phyloP scores from a whole-genome alignment of 2,797 vertebrate species.

The Liparis tanakae region DNA sequence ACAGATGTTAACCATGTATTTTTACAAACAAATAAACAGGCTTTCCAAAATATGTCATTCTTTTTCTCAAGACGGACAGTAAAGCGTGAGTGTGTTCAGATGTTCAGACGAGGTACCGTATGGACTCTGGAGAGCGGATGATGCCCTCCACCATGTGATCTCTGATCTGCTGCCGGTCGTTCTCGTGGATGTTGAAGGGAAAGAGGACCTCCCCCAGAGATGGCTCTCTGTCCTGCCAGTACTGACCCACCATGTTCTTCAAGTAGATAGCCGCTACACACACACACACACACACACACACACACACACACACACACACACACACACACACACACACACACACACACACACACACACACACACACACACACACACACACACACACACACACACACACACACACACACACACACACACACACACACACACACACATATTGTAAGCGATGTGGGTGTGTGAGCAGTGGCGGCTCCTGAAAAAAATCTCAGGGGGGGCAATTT shows the following conservation, averaged over 20 bases:
- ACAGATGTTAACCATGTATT: neutral
- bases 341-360: too few species aligned
- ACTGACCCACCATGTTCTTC: constrained; percentile 99
- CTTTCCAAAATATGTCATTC: neutral
- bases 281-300: neutral
- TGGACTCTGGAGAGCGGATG: constrained; percentile 94
- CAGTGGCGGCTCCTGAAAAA: too few species aligned
- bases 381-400: too few species aligned
- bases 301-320: too few species aligned
- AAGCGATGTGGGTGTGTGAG: too few species aligned
- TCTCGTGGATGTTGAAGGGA: constrained; percentile 98
- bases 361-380: too few species aligned
- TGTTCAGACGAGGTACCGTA: constrained; percentile 78
- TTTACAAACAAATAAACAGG: neutral
- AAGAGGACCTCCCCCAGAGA: constrained; percentile 90
- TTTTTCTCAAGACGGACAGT: neutral
- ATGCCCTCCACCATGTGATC: constrained; percentile 97
- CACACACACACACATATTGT: too few species aligned
- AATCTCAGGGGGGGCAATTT: too few species aligned
- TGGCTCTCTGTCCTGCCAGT: constrained; percentile 96
- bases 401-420: too few species aligned
- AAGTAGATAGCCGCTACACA: constrained; percentile 94
- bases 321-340: too few species aligned
- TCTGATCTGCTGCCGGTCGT: constrained; percentile 95
- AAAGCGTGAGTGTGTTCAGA: constrained; percentile 3